A percentile compares a stretch with the other conserved stretches of the same genome.
These are phyloP conservation scores for Ormyrus nitidulus DNA, from an alignment of 2,888 invertebrate species.

Conservation along the genomic window DNA sequence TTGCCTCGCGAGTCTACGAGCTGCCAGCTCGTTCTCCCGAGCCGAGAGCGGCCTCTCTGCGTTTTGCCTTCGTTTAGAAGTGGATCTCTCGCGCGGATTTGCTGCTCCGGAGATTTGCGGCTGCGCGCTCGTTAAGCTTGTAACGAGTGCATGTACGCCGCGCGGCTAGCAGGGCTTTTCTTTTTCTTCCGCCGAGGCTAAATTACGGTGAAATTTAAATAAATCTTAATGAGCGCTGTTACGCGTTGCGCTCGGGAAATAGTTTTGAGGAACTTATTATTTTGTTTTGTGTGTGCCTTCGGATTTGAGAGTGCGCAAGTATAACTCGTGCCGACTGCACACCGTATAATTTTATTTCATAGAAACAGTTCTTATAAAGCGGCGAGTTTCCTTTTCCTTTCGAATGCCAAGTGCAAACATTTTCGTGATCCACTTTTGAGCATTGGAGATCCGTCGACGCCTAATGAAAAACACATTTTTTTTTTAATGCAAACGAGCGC, in stretches of 20 bases:
- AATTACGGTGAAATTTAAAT: conserved; percentile 28
- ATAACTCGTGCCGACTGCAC: too few species aligned
- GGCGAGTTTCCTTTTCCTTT: too few species aligned
- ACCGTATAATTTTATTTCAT: too few species aligned
- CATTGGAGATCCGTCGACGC: too few species aligned
- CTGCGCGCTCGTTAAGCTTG: conserved; percentile 18
- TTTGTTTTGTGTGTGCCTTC: too few species aligned
- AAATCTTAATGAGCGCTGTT: conserved; percentile 9
- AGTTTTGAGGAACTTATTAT: not conserved
- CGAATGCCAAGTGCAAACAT: too few species aligned
- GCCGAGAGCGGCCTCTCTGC: too few species aligned
- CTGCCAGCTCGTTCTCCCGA: not conserved
- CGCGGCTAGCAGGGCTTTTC: not conserved
- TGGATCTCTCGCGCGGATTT: not conserved
- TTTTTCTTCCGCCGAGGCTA: conserved; percentile 11
- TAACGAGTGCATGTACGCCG: conserved; percentile 17
- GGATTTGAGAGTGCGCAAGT: too few species aligned
- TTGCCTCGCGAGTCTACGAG: not conserved
- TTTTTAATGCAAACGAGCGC: conserved; percentile 5
- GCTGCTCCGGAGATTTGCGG: not conserved
- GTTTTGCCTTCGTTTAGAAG: conserved; percentile 10
- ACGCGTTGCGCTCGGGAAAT: not conserved
- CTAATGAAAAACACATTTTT: not conserved
- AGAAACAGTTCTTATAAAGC: too few species aligned
- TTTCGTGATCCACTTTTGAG: too few species aligned